These are phyloP conservation scores for Drosophila sp. DNA, from an alignment of 1,140 invertebrate species.

Conservation along the genomic window DNA sequence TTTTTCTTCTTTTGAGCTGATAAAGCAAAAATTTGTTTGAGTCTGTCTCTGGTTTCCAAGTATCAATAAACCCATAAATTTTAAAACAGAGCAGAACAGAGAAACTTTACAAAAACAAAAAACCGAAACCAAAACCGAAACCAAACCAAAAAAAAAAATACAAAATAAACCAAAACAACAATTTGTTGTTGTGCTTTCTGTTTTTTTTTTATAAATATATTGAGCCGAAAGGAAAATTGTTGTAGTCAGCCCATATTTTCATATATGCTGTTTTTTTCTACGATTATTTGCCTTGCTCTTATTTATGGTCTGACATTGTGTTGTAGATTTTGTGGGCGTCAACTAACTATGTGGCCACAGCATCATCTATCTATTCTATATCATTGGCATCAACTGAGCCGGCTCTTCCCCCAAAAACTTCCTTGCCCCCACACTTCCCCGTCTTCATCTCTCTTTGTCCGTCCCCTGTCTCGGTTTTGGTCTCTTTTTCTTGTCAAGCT, in stretches of 20 bases:
- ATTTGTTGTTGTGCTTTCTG: background rate
- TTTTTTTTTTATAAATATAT: conserved; percentile 31
- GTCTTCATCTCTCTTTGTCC: background rate
- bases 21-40: conserved; percentile 49
- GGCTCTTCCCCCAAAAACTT: background rate
- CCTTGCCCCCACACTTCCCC: background rate
- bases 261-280: conserved; percentile 34
- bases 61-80: conserved; percentile 63
- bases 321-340: conserved; percentile 40
- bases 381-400: conserved; percentile 7
- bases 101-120: conserved; percentile 25
- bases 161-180: conserved; percentile 1
- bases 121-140: background rate
- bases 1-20: conserved; percentile 33
- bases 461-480: conserved; percentile 1
- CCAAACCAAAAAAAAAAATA: background rate
- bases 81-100: conserved; percentile 20
- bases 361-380: conserved; percentile 33
- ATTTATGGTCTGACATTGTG: conserved; percentile 43
- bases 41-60: conserved; percentile 24
- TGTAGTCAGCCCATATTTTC: conserved; percentile 56
- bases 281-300: conserved; percentile 31
- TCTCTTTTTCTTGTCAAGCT: conserved; percentile 12
- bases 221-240: conserved; percentile 39
- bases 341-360: conserved; percentile 31